phyloP scores from a whole-genome alignment of 2,797 vertebrate genomes.

The Phataginus tetradactyla region DNA sequence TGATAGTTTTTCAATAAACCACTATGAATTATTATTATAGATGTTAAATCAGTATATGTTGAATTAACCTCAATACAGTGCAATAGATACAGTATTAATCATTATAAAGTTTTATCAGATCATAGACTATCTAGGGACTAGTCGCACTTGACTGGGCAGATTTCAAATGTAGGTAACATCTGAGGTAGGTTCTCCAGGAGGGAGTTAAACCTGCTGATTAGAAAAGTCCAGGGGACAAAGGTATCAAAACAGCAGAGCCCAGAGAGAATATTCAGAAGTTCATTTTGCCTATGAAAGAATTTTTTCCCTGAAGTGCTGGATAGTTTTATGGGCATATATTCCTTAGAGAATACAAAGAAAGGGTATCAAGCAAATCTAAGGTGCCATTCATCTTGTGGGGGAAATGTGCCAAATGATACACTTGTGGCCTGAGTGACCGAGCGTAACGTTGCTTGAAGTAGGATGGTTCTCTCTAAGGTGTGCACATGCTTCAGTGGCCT shows the following conservation, averaged over 20 bases:
- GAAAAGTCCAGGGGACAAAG: background rate
- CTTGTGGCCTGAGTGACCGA: background rate
- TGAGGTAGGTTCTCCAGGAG: background rate
- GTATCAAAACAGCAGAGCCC: background rate
- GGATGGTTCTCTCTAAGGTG: background rate
- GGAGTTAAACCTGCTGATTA: background rate
- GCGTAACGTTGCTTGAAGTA: background rate
- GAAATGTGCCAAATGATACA: background rate
- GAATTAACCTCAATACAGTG: background rate
- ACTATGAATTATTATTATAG: background rate
- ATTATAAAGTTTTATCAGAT: background rate
- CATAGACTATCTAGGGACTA: background rate
- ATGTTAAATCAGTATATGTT: background rate
- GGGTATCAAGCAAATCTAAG: background rate
- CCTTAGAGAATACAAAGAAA: background rate
- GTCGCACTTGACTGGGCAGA: background rate
- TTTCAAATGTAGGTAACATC: background rate
- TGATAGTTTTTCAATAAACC: constrained; percentile 29
- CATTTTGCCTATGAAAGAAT: background rate
- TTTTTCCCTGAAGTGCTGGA: background rate
- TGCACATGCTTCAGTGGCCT: background rate
- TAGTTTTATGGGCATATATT: background rate
- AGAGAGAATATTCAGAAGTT: background rate
- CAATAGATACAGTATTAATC: background rate
- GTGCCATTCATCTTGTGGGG: background rate